Percentiles rank a stretch among this genome's conserved stretches.
These are phyloP conservation scores for Noctua comes DNA, from an alignment of 2,888 invertebrate species.

Conservation along the genomic window DNA sequence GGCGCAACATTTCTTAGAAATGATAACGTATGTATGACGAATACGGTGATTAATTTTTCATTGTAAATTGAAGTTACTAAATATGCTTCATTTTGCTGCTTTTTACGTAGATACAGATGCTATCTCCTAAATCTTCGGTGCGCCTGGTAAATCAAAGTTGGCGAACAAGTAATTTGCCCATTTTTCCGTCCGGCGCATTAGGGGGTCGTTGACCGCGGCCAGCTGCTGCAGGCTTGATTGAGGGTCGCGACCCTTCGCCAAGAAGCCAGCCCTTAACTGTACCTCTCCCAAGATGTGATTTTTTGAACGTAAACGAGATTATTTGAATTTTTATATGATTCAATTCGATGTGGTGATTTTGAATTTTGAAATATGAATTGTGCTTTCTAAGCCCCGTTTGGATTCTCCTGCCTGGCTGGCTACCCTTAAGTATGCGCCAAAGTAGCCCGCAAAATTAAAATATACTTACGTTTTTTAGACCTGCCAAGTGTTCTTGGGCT, in stretches of 20 bases:
- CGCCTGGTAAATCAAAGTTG: constrained; percentile 55
- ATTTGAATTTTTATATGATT: constrained; percentile 24
- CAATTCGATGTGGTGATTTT: constrained; percentile 12
- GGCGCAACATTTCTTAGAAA: constrained; percentile 32
- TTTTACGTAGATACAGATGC: not conserved
- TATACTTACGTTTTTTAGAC: too few relatives aligned
- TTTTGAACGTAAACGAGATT: constrained; percentile 45
- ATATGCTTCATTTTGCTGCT: not conserved
- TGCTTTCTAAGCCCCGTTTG: too few relatives aligned
- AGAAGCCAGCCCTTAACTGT: constrained; percentile 70
- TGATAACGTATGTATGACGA: constrained; percentile 24
- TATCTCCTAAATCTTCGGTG: constrained; percentile 32
- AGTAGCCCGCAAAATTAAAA: not conserved
- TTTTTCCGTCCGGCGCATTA: constrained; percentile 74
- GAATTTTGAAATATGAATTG: constrained; percentile 5
- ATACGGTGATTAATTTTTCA: constrained; percentile 2
- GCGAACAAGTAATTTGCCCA: constrained; percentile 64
- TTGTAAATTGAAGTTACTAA: constrained; percentile 1
- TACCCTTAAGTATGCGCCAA: too few relatives aligned
- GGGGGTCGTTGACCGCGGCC: constrained; percentile 81
- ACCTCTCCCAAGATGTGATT: constrained; percentile 56
- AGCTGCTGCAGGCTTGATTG: constrained; percentile 72
- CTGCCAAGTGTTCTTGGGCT: too few relatives aligned
- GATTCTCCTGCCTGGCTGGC: not conserved
- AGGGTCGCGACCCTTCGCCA: constrained; percentile 75